Conservation (phyloP, 64 coral and sea anemone species). For the Trachythela sp. region DNA sequence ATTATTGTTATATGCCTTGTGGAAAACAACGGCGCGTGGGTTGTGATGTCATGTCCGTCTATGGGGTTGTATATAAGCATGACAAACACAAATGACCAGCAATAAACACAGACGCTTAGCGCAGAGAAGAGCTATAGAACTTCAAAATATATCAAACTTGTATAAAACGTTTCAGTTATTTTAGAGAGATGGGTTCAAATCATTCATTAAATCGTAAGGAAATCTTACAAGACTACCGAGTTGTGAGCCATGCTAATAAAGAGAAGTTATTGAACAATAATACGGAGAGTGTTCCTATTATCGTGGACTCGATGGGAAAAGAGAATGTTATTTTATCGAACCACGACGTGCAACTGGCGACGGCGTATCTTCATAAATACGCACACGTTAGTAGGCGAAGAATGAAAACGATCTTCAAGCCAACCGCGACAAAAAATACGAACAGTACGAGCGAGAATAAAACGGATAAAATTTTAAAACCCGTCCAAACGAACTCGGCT, state of each 20-base stretch:
- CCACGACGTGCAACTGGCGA: slow-evolving; percentile 6
- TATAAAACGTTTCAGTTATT: neutral
- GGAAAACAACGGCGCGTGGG: neutral
- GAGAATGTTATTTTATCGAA: neutral
- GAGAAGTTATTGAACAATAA: neutral
- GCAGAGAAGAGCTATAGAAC: neutral
- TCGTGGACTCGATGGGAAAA: neutral
- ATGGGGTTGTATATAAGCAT: neutral
- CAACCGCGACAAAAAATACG: neutral
- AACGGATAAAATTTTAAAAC: neutral
- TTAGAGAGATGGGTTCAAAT: neutral
- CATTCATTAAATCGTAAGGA: slow-evolving; percentile 17
- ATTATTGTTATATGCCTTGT: neutral
- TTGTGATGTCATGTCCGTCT: neutral
- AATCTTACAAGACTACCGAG: neutral
- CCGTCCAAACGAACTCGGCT: neutral
- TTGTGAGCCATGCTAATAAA: neutral
- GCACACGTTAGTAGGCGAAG: neutral
- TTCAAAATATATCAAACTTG: neutral
- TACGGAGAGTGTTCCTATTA: neutral
- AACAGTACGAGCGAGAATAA: neutral
- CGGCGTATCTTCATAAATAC: neutral
- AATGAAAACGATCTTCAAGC: slow-evolving; percentile 9
- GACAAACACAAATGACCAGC: neutral
- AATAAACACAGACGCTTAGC: neutral